Base-by-base conservation (phyloP, 2,797 vertebrate genomes). In the Furcifer pardalis region DNA sequence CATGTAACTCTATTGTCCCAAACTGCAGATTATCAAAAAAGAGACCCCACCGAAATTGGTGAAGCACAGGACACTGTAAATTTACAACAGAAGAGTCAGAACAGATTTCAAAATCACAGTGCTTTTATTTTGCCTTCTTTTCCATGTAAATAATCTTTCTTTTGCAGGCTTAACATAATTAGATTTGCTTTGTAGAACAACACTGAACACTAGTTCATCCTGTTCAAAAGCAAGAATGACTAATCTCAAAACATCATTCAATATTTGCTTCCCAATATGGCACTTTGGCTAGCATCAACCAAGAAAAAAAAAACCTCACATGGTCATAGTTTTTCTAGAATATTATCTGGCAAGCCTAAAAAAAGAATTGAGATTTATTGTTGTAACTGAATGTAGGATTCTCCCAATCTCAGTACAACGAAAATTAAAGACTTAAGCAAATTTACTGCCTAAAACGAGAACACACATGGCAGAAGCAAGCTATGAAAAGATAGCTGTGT, bases 261-360 rank as follows among this genome's bases (percentile, higher is more conserved):
- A n/a, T 52, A 65, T 79, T 68, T 81, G n/a, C 10, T 52, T 4
- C 19, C 56, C 30, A n/a, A 52, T 85, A 66, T 8, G 37, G 32
- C 32, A 77, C 35, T 77, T 46, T 77, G 32, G 27, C 25, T 72
- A 86, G 79, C 42, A 86, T 65, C 73, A 86, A 32, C 56, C n/a
- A n/a, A 86, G 77, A 46, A 71, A 83, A 42, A 13, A 76, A 6
- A 32, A 71, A 40, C 13, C 13, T 74, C 3, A 2, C 13, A 25
- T 1, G 23, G 30, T 7, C 46, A 37, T 62, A 49, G 25, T 1
- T 76, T 71, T 19, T 23, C 13, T 74, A 74, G 30, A 69, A 59
- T 52, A 81, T 7, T 15, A 74, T n/a, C 40, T 10, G 69, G n/a
- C 30, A 56, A 52, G 52, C 69, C 46, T 69, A 1, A 56, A 76